Evolutionary conservation across 1,140 invertebrate genomes (phyloP), one percentile per base, ranked within the genome.

Genomic region (Rhopalosiphum maidis): DNA sequence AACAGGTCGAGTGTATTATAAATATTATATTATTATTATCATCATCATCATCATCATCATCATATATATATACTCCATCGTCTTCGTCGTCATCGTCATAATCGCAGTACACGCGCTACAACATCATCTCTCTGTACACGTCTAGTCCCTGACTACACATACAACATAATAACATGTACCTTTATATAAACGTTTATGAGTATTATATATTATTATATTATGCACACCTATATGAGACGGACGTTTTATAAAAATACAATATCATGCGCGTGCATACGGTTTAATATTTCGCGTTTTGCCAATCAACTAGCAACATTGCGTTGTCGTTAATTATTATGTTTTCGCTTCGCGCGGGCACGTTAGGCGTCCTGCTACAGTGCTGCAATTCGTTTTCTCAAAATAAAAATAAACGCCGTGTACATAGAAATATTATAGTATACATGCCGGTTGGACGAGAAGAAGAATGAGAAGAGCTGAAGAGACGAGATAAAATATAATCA

Each of bases 401-500:
- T 89, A 54, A 89, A 89, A 89, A 89, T 89, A 41, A 15, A 86
- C 35, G 35, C 35, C 18, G 35, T 1, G 35, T 37, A 37, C 35
- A n/a, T 55, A 55, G 35, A 41, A 54, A 55, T 55, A 90, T 68
- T 60, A 90, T 90, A 43, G n/a, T 90, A 68, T n/a, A 68, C 54
- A 43, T 18, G 35, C 2, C 11, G 60, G 41, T 43, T 6, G 43
- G 23, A 82, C 21, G 23, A 92, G 68, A 37, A 46, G 11, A 77
- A 55, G 88, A 89, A 89, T 41, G 88, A 92, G 55, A 91, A 68
- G 77, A 92, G 77, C 54, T 35, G 55, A 91, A 68, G 77, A 92
- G 77, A 85, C 77, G 77, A 51, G 82, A 93, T 93, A 93, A 93
- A 93, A 85, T 93, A 68, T 86, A 86, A 93, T 93, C 77, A 86